Base-by-base conservation (phyloP, 2,888 invertebrate genomes). In the Choristoneura rosaceana region DNA sequence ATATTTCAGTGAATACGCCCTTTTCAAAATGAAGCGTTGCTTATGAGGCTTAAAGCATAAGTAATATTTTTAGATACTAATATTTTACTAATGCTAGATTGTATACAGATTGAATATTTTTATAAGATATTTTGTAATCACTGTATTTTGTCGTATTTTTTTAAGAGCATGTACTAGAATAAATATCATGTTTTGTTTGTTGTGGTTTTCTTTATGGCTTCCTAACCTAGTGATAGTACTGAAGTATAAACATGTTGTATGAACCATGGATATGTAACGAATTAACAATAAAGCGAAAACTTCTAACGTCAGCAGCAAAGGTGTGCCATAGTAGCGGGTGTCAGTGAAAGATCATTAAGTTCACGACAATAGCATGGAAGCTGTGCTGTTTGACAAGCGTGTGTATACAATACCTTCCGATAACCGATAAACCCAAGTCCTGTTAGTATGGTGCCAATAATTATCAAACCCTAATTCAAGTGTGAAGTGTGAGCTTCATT, bases 181-280 rank as follows among this genome's bases (percentile, higher is more conserved):
- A 93, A 92, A 92, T 80, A 84, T 81, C 78, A 87, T 92, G 90
- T 92, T 93, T 92, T 93, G 92, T 93, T 93, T 89, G 90, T 89
- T 88, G 91, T 93, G 89, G 92, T 94, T 94, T 94, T 71, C 74
- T 70, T 90, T 90, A 85, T 91, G 84, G 87, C 89, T 83, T 81
- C 90, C 89, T 91, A 92, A 92, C 89, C 59, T 69, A 69, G 68
- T 14, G 41, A 52, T 43, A 50, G n/a, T 63, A 10, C 25, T 50
- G 7, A 12, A 61, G n/a, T n/a, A 41, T 15, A 34, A 63, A 62
- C 0, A 62, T 63, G 41, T 68, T 63, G 41, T 71, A 59, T 64
- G 69, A 63, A 43, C 47, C 58, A 63, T 50, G 9, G 41, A 45
- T 17, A 34, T 25, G 25, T 62, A 8, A 12, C 7, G 43, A 12